Conservation (phyloP, 1,140 invertebrate genomes). For the Lineus longissimus region DNA sequence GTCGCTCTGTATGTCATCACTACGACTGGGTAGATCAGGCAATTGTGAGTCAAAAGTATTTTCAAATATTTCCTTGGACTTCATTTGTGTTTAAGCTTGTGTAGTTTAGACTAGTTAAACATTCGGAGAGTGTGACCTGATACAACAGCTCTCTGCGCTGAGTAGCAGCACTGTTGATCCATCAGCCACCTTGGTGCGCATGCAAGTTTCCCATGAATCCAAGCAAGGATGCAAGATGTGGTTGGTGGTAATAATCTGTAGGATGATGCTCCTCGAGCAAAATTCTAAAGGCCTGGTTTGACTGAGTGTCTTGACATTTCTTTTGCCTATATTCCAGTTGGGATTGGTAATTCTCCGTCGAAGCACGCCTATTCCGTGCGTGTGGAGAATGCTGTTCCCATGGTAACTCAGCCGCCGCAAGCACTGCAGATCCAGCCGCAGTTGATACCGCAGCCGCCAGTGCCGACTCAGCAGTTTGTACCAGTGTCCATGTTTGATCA, state of each 20-base stretch:
- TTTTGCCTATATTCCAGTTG: slow-evolving; percentile 27
- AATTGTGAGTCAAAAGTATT: slow-evolving; percentile 5
- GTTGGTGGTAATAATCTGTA: too few species aligned
- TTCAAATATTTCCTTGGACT: background rate
- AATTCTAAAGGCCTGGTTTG: too few species aligned
- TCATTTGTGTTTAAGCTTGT: too few species aligned
- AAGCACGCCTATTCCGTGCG: slow-evolving; percentile 66
- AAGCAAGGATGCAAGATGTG: too few species aligned
- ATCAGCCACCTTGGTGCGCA: too few species aligned
- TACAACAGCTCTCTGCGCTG: too few species aligned
- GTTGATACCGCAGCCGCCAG: slow-evolving; percentile 54
- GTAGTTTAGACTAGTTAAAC: too few species aligned
- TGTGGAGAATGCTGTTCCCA: slow-evolving; percentile 64
- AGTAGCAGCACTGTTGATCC: too few species aligned
- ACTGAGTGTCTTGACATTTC: too few species aligned
- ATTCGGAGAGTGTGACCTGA: too few species aligned
- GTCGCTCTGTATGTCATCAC: slow-evolving; percentile 75
- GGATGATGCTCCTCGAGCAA: too few species aligned
- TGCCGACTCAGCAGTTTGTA: slow-evolving; percentile 71
- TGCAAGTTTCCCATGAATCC: too few species aligned
- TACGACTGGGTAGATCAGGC: slow-evolving; percentile 42
- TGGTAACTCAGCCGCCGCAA: slow-evolving; percentile 64
- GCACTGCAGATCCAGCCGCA: slow-evolving; percentile 58
- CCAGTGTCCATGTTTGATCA: slow-evolving; percentile 87
- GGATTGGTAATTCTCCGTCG: slow-evolving; percentile 51